Conservation (phyloP, 2,113 vertebrate species). For the Amblyornis subalaris region DNA sequence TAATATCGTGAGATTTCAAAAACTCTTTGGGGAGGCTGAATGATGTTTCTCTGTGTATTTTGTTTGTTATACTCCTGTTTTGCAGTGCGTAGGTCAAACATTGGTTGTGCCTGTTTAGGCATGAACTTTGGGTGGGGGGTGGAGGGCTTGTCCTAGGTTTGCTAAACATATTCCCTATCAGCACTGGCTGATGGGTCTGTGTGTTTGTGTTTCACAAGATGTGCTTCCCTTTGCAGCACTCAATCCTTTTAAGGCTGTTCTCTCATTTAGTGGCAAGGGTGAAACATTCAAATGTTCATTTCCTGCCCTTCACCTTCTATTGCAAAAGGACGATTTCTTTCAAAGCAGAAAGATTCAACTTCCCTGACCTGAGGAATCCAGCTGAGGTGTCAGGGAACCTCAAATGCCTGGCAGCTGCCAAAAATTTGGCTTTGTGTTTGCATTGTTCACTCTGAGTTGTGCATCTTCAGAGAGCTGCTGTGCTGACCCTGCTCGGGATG, state of each 20-base stretch:
- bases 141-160: neutral
- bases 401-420: neutral
- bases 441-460: neutral
- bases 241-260: neutral
- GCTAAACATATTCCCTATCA: neutral
- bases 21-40: neutral
- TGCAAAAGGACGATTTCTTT: neutral
- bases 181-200: neutral
- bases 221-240: neutral
- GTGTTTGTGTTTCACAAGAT: fast-evolving
- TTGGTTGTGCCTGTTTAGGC: neutral
- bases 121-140: neutral
- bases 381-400: neutral
- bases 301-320: neutral
- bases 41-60: neutral
- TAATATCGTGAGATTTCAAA: neutral
- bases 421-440: neutral
- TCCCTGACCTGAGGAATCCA: neutral
- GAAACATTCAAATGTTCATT: fast-evolving
- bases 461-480: neutral
- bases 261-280: neutral
- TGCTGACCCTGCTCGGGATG: neutral
- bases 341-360: neutral
- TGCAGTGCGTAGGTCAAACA: neutral
- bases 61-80: neutral